Conservation (phyloP, 2,888 invertebrate genomes). For the Eristalis pertinax region DNA sequence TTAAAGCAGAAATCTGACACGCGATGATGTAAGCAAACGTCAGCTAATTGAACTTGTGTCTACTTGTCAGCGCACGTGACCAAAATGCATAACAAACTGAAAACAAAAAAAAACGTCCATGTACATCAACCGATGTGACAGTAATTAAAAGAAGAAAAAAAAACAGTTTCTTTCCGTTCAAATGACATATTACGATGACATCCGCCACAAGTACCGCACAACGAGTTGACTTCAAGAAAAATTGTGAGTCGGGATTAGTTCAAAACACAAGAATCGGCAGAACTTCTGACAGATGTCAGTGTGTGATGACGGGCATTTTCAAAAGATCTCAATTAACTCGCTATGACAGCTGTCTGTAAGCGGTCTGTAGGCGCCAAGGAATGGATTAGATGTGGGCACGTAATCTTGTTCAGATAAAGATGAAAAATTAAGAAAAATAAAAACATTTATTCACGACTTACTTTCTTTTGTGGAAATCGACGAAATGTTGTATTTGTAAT, state of each 20-base stretch:
- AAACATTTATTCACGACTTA: too few species aligned
- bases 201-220: not conserved
- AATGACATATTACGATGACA: not conserved
- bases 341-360: not conserved
- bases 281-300: too few species aligned
- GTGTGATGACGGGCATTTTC: too few species aligned
- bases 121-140: not conserved
- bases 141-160: not conserved
- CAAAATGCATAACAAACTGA: not conserved
- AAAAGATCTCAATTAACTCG: not conserved
- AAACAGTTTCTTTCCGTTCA: not conserved
- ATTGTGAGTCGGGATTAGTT: too few species aligned
- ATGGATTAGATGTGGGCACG: not conserved
- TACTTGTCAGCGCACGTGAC: not conserved
- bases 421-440: too few species aligned
- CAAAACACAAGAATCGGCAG: too few species aligned
- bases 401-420: not conserved
- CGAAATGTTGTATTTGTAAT: too few species aligned
- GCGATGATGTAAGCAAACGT: not conserved
- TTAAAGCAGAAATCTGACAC: not conserved
- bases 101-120: not conserved
- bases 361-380: not conserved
- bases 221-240: not conserved
- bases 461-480: too few species aligned
- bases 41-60: not conserved